Evolutionary conservation across 2,888 invertebrate species (phyloP), one percentile per base, ranked within the genome.

Genomic region (Tillus elongatus): DNA sequence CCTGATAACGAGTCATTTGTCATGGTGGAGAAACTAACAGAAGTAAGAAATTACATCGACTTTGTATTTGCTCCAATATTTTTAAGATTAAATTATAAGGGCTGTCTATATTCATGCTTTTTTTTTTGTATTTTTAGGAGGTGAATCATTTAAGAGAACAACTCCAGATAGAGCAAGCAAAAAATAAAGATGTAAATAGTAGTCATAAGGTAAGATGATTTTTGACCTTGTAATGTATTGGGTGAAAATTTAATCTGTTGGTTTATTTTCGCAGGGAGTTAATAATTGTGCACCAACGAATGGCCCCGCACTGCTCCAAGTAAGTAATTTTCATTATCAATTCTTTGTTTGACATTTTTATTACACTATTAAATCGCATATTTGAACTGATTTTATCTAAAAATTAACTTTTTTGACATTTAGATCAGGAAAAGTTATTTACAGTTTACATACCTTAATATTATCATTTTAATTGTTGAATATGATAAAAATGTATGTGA

Each of bases 201-300:
- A 44, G 44, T 38, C 37, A 42, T 28, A 52, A 53, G 42, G 53
- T 53, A 45, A 53, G 53, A 49, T 15, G 15, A 15, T 19, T 15
- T 36, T 30, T 36, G 15, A 30, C 36, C 15, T 34, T 27, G 36
- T 33, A 6, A 13, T 33, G 35, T 15, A 33, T 37, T 35, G 6
- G 3, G n/a, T 27, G 12, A 29, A n/a, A n/a, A n/a, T n/a, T n/a
- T 11, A 35, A 12, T 38, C 13, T 33, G 2, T 35, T 37, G 13
- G 30, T 29, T 29, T 35, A 52, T 51, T 45, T 45, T 49, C 50
- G 50, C 49, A 45, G 51, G 46, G 45, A n/a, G n/a, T n/a, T n/a
- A n/a, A n/a, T n/a, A 53, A 46, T 44, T 49, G 43, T 42, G 51
- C 44, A 44, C 45, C 54, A 30, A 51, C 51, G 40, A 55, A 57